Percentiles rank a stretch among this genome's conserved stretches.
Conservation (phyloP, 2,797 vertebrate species). For the Spinibarbus caldwelli region DNA sequence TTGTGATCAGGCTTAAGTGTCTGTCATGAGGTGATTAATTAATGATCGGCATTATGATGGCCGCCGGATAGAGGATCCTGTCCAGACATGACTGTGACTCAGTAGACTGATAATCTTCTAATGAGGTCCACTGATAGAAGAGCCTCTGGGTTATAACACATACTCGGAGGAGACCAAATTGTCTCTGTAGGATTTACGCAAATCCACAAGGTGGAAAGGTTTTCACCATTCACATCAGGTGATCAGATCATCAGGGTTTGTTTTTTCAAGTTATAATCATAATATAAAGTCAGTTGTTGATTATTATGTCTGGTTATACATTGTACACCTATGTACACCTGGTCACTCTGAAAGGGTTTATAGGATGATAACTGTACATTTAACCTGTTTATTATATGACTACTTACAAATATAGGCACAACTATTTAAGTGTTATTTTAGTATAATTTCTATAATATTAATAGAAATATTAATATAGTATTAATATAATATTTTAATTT, state of each 20-base stretch:
- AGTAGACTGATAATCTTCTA: constrained; percentile 58
- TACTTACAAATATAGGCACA: not conserved
- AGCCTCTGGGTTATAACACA: constrained; percentile 1
- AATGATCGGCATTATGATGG: constrained; percentile 40
- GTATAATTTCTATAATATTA: too few species aligned
- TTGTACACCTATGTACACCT: not conserved
- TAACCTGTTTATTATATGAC: too few species aligned
- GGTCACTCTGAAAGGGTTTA: not conserved
- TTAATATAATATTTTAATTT: too few species aligned
- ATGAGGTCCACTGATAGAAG: constrained; percentile 62
- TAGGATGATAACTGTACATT: not conserved
- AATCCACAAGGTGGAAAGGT: constrained; percentile 9
- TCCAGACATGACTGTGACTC: constrained; percentile 59
- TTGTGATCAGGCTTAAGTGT: constrained; percentile 23
- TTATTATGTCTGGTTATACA: not conserved
- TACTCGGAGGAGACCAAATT: not conserved
- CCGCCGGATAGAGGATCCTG: constrained; percentile 60
- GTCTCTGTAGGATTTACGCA: constrained; percentile 9
- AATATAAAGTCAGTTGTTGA: not conserved
- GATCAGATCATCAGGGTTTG: not conserved
- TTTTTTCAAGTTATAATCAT: not conserved
- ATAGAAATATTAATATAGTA: too few species aligned
- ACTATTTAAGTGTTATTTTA: not conserved
- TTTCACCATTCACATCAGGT: not conserved
- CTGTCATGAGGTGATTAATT: constrained; percentile 53